Conservation (phyloP, 2,113 vertebrate genomes). For the Thermophis baileyi region DNA sequence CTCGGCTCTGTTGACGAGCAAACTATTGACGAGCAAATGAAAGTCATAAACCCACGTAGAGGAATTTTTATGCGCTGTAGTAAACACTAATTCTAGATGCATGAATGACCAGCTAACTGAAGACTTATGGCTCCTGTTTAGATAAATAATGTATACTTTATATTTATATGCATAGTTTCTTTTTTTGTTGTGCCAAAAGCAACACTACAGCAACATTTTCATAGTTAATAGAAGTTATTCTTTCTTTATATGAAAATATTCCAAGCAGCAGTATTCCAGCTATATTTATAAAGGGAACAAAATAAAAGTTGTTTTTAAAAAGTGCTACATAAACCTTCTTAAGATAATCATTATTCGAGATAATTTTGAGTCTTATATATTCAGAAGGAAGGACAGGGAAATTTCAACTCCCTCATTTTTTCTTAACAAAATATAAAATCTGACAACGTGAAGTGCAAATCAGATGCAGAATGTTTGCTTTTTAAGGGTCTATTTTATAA, state of each 20-base stretch:
- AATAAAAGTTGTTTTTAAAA: neutral
- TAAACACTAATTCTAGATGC: neutral
- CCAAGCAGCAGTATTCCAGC: neutral
- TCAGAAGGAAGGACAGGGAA: conserved; percentile 10
- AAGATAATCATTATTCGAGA: neutral
- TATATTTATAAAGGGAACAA: neutral
- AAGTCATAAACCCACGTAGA: neutral
- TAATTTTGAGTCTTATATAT: neutral
- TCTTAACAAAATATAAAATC: conserved; percentile 31
- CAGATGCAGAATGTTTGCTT: neutral
- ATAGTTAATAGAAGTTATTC: neutral
- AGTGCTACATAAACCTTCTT: neutral
- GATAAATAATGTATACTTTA: neutral
- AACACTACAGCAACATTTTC: neutral
- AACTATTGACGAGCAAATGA: neutral
- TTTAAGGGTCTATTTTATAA: neutral
- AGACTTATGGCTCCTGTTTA: neutral
- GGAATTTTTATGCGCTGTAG: neutral
- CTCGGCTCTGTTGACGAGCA: too few species aligned
- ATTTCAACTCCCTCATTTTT: conserved; percentile 29
- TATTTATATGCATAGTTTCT: neutral
- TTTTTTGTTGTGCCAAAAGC: neutral
- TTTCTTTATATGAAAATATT: neutral
- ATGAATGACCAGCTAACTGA: neutral
- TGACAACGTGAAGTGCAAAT: conserved; percentile 23